Evolutionary conservation across 1,140 invertebrate genomes (phyloP), one percentile per base, ranked within the genome.

Genomic region (Nasonia longicornis): DNA sequence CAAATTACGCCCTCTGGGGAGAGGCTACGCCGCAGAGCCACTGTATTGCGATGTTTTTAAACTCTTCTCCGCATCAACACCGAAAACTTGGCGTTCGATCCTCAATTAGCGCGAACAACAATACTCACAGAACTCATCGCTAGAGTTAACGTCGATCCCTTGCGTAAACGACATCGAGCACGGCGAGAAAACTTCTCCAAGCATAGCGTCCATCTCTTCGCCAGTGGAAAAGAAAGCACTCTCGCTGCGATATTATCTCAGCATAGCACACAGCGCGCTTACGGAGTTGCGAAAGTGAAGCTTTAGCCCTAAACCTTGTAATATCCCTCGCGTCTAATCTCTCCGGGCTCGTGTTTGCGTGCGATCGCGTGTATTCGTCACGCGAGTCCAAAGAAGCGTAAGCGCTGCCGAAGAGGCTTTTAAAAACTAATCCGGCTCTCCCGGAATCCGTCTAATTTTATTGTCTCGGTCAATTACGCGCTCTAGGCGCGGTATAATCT

Each of bases 401-500:
- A 12, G 48, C 16, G 16, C 14, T 14, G 26, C 11, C 20, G 76
- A 38, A 6, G 31, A 35, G 52, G 45, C 16, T 22, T n/a, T 79
- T 58, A 22, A 71, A 72, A 72, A 63, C 48, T 79, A 79, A 79
- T 79, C 77, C 76, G 11, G 45, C 35, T 16, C 64, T 16, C 8
- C 11, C 26, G 64, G 11, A 76, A 64, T 76, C 58, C 74, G 16
- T 4, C 74, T 76, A 66, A 76, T 66, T 76, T 64, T 76, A 76
- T 76, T 66, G 63, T 42, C 58, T 76, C 35, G 58, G 74, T 42
- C 73, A 75, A 75, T 75, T 75, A 75, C 16, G 48, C 16, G 4
- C 52, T 76, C 8, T 38, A 35, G n/a, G 11, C 38, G 69, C 29
- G 14, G 38, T 16, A 71, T 10, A 10, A 20, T 22, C 35, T 6